phyloP scores from a whole-genome alignment of 2,113 vertebrate species.

The Ovibos moschatus region DNA sequence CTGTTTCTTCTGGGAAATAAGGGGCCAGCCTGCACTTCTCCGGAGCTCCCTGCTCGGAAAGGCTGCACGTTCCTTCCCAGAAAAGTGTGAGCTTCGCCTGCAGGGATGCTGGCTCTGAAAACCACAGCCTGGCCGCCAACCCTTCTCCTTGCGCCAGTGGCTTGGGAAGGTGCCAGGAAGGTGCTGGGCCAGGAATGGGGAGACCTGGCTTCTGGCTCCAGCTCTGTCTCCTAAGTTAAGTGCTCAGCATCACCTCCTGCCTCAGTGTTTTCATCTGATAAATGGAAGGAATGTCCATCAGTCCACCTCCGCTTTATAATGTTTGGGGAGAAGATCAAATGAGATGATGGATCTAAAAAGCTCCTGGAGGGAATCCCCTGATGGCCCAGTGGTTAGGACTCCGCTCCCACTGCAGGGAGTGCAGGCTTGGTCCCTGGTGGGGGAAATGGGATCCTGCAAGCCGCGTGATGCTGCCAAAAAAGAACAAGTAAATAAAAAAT shows the following conservation, averaged over 20 bases:
- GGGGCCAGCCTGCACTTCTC: not conserved
- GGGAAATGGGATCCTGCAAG: not conserved
- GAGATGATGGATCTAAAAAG: not conserved
- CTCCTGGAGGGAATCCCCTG: not conserved
- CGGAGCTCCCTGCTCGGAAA: not conserved
- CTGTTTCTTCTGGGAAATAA: not conserved
- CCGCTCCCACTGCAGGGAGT: not conserved
- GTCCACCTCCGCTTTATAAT: not conserved
- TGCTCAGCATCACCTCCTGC: not conserved
- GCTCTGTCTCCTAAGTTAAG: not conserved
- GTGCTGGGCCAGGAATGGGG: not conserved
- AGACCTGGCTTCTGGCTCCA: not conserved
- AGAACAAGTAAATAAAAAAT: not conserved
- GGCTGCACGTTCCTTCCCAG: not conserved
- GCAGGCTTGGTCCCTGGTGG: not conserved
- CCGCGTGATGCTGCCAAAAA: not conserved
- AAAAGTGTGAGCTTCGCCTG: not conserved
- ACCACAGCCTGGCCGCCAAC: not conserved
- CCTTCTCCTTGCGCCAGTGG: rapidly evolving
- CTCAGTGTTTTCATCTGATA: not conserved
- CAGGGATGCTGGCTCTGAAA: not conserved
- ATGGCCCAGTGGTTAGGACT: not conserved
- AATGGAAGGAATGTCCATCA: not conserved
- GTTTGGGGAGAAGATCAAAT: not conserved
- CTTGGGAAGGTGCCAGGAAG: not conserved